Evolutionary conservation across 2,797 vertebrate genomes (phyloP), one percentile per base, ranked within the genome.

Genomic region (Arnoldichthys spilopterus): DNA sequence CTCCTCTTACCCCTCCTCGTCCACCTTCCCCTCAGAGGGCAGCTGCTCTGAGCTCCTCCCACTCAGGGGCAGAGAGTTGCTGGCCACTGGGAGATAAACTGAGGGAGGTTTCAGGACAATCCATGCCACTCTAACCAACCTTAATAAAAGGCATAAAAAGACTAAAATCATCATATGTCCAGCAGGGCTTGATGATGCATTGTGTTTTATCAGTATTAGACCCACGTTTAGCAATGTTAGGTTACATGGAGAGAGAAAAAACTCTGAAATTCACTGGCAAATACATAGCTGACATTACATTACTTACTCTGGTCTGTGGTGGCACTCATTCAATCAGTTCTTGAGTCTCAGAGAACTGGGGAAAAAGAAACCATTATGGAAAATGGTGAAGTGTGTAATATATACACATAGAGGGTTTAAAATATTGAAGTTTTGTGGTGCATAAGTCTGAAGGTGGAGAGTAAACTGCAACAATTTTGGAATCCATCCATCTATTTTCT

Each of bases 281-380:
- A 74, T 30, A 59, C 24, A 28, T 15, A 59, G 12, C 12, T 28
- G 56, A 30, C 56, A 56, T 56, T 70, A 51, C 43, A 45, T 45
- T 73, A 79, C 89, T 90, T 78, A 93, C 93, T 87, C 82, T 43
- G 83, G 77, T 85, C 74, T 81, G 79, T 81, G 74, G 78, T 76
- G 84, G 78, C 70, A 72, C 85, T 95, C 92, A 95, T 90, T 95
- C 94, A 86, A 95, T 95, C 86, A 95, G 87, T 87, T 94, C 94
- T 85, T 94, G 94, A 82, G 94, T 95, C 85, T 95, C 94, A 77
- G 94, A 95, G 87, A 94, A 95, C 94, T 95, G 76, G 34, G 79
- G 80, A 32, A 61, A 67, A 54, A 79, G 28, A 26, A 24, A 43
- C 61, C 11, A 77, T 53, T 32, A 76, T 47, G 2, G 62, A 40